Evolutionary conservation across 2,113 vertebrate genomes (phyloP), one percentile per base, ranked within the genome.

Genomic region (Prunella fulvescens): DNA sequence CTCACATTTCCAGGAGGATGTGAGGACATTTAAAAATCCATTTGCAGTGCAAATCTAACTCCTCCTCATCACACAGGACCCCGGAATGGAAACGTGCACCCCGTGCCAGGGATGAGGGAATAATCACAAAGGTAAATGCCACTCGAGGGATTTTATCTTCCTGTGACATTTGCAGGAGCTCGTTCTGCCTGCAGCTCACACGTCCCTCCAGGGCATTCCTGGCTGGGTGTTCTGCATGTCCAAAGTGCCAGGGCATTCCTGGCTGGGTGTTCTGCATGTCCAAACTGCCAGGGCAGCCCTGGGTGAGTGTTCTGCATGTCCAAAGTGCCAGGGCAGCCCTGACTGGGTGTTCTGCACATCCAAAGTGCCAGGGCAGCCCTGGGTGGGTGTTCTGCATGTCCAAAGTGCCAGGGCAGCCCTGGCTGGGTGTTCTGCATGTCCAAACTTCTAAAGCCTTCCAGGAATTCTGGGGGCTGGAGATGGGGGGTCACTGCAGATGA

Each of bases 111-210:
- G 35, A 20, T 18, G 51, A 35, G 62, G 51, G 69, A 71, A 9
- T 71, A 89, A 92, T 78, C 93, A 69, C 81, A 78, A 85, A 88
- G 84, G 87, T 83, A 94, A 96, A 96, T 96, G 84, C 45, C 74
- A 94, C 78, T 40, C 12, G 24, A 51, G 51, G 42, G 79, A 25
- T 48, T 77, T 87, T 53, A 42, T 28, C 37, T 56, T 2, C 81
- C 54, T 4, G 0, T 85, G 74, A 79, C 53, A 90, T 93, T 95
- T 93, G 74, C 81, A 45, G 93, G 5, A 19, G 62, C 66, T 86
- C 7, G 0, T 65, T 70, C 64, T 29, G 40, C 44, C 69, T 69
- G 3, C 69, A 3, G 51, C 53, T 60, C 80, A 10, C 58, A 11
- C 1, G 0, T 11, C 39, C 57, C 45, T 1, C 1, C 37, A 22